Conservation (phyloP, 2,113 vertebrate species). For the Piaya cayana region DNA sequence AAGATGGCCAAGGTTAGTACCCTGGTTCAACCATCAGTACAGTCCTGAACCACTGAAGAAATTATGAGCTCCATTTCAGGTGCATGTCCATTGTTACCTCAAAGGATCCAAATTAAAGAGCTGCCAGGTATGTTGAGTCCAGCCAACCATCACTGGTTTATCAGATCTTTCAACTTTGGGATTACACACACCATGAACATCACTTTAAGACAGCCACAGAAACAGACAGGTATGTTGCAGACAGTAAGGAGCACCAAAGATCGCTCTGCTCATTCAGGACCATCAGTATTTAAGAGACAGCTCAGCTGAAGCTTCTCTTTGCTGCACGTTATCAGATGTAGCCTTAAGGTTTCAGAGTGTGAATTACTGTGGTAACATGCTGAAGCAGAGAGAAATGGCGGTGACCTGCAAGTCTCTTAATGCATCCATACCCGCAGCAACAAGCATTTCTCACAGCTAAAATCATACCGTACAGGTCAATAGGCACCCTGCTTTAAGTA, state of each 20-base stretch:
- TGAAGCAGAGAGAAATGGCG: neutral
- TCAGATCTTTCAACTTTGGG: neutral
- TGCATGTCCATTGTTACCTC: neutral
- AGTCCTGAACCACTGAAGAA: neutral
- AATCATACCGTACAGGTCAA: neutral
- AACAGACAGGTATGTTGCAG: neutral
- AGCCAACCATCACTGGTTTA: neutral
- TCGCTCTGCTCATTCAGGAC: neutral
- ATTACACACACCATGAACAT: neutral
- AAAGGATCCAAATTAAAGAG: neutral
- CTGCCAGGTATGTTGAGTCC: neutral
- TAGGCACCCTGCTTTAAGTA: neutral
- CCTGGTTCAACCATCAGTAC: neutral
- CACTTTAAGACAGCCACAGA: neutral
- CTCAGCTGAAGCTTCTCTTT: slow-evolving; percentile 11
- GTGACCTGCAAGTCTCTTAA: slow-evolving; percentile 14
- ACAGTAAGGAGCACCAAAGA: neutral
- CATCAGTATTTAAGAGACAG: neutral
- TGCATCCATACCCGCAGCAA: neutral
- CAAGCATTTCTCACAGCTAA: neutral
- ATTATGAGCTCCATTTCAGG: neutral
- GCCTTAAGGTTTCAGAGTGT: slow-evolving; percentile 28
- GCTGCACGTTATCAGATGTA: neutral
- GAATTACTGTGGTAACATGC: slow-evolving; percentile 19
- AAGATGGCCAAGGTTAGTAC: neutral